Percentiles rank a stretch among this genome's conserved stretches.
These are phyloP conservation scores for Macrobrachium nipponense DNA, from an alignment of 1,140 invertebrate genomes.

Conservation along the genomic window DNA sequence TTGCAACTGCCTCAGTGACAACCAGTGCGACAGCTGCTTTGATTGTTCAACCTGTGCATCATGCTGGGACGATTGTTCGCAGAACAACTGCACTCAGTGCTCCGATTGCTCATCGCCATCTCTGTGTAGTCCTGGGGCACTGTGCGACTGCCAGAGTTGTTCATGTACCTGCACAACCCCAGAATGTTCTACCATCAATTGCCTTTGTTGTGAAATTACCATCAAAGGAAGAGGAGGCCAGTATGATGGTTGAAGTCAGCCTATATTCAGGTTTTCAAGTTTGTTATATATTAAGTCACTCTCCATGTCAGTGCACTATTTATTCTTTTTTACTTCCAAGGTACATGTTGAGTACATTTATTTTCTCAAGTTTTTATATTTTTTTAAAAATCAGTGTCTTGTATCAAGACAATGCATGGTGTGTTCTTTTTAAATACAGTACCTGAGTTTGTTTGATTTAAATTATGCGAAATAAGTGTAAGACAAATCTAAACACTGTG, in stretches of 20 bases:
- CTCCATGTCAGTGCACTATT: too few species aligned
- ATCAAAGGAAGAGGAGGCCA: constrained; percentile 41
- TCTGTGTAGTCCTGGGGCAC: neutral
- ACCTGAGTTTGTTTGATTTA: too few species aligned
- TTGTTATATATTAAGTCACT: too few species aligned
- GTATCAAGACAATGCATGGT: too few species aligned
- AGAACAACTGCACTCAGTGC: neutral
- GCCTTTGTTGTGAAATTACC: constrained; percentile 45
- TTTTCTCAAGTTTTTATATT: too few species aligned
- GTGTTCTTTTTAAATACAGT: too few species aligned
- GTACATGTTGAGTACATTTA: too few species aligned
- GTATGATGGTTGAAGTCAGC: neutral
- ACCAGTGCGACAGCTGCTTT: constrained; percentile 18
- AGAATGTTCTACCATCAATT: constrained; percentile 49
- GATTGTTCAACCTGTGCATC: constrained; percentile 20
- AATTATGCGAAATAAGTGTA: too few species aligned
- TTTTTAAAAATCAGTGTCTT: too few species aligned
- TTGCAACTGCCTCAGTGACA: constrained; percentile 26
- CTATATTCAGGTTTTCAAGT: too few species aligned
- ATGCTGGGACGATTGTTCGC: neutral
- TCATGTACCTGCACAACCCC: constrained; percentile 28
- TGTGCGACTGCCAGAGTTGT: constrained; percentile 35
- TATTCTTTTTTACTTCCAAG: too few species aligned
- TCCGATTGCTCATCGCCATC: constrained; percentile 1
- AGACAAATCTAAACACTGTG: too few species aligned